These are phyloP conservation scores for Lagorchestes hirsutus DNA, from an alignment of 2,797 vertebrate species.

Conservation along the genomic window DNA sequence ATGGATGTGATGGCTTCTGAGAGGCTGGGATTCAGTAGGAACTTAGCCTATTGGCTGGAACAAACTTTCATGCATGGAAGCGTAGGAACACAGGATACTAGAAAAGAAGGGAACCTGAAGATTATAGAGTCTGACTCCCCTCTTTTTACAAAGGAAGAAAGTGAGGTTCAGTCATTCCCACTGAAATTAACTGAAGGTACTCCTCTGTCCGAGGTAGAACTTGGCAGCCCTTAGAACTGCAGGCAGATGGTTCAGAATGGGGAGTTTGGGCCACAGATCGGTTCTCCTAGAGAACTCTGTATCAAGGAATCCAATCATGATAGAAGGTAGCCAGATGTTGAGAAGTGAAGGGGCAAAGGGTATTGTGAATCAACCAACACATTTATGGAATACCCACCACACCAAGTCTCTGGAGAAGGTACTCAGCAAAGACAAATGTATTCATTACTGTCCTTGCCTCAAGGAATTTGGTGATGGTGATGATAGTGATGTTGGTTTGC, in stretches of 20 bases:
- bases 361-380: not conserved
- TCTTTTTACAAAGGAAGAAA: not conserved
- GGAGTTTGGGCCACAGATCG: not conserved
- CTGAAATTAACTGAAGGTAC: not conserved
- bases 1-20: no score
- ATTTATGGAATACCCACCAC: not conserved
- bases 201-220: not conserved
- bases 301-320: not conserved
- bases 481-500: no score
- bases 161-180: not conserved
- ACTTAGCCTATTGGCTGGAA: no score
- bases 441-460: not conserved
- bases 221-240: not conserved
- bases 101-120: no score
- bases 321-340: not conserved
- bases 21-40: no score
- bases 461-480: not conserved
- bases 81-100: no score
- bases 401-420: not conserved
- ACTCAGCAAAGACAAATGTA: not conserved
- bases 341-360: not conserved
- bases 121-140: not conserved
- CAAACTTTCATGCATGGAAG: no score
- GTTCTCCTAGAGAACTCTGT: not conserved
- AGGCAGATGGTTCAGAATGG: not conserved